These are phyloP conservation scores for Sylvilagus floridanus DNA, from an alignment of 2,797 vertebrate species.

Conservation along the genomic window DNA sequence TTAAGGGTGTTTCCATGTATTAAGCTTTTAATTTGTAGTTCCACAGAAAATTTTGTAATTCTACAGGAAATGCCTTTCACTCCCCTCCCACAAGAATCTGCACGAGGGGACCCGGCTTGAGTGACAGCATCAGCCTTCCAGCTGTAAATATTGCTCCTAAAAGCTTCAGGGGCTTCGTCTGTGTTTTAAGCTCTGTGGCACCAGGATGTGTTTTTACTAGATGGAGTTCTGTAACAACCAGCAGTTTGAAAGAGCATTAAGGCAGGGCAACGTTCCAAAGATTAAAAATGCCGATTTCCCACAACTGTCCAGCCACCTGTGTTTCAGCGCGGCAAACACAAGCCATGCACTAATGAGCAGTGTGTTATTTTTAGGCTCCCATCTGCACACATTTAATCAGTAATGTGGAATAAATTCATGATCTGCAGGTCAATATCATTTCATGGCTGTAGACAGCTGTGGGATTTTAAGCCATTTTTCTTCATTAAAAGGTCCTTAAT, in stretches of 20 bases:
- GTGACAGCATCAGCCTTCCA: background rate
- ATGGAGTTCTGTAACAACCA: background rate
- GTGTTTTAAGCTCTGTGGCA: background rate
- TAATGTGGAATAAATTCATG: slow-evolving; percentile 74
- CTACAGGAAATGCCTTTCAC: slow-evolving; percentile 17
- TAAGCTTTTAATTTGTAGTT: background rate
- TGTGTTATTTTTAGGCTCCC: slow-evolving; percentile 70
- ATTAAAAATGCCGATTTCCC: slow-evolving; percentile 55
- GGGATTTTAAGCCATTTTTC: slow-evolving; percentile 79
- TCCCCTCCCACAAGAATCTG: slow-evolving; percentile 14
- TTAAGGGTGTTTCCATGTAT: background rate
- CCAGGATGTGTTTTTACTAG: background rate
- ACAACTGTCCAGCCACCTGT: slow-evolving; percentile 49
- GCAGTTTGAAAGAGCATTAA: slow-evolving; percentile 69
- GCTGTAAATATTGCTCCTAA: background rate
- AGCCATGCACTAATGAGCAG: slow-evolving; percentile 64
- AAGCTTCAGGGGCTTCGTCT: slow-evolving; percentile 8
- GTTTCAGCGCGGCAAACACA: slow-evolving; percentile 64
- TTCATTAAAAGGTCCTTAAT: slow-evolving; percentile 82
- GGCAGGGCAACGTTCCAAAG: slow-evolving; percentile 32
- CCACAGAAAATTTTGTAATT: background rate
- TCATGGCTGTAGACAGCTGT: slow-evolving; percentile 78
- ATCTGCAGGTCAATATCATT: slow-evolving; percentile 70
- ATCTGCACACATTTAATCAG: slow-evolving; percentile 79
- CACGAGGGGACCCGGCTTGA: slow-evolving; percentile 42